phyloP scores from a whole-genome alignment of 2,797 vertebrate species.

The Hippopotamyrus pictus region DNA sequence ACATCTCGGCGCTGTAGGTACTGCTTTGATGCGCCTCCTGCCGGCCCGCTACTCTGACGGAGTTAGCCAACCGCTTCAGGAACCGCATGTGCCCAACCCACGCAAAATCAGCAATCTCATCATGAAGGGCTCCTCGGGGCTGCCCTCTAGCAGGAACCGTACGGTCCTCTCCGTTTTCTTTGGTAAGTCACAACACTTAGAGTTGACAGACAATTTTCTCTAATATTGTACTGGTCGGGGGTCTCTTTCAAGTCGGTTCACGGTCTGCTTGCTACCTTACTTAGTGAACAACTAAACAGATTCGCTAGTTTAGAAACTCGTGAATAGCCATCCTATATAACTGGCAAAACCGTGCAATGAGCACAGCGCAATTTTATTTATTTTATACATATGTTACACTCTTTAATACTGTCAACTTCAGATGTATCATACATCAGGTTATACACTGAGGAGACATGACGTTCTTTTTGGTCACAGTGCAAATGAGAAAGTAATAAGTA shows the following conservation, averaged over 20 bases:
- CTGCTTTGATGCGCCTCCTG: constrained; percentile 67
- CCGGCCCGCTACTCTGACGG: constrained; percentile 80
- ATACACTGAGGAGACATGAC: neutral
- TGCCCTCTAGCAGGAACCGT: constrained; percentile 66
- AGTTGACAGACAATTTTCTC: neutral
- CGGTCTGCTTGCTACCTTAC: neutral
- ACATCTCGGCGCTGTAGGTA: constrained; percentile 52
- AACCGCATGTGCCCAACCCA: constrained; percentile 75
- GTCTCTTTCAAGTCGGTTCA: neutral
- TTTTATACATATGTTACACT: neutral
- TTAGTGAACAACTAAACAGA: neutral
- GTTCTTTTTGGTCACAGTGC: neutral
- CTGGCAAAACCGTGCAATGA: neutral
- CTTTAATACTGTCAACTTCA: neutral
- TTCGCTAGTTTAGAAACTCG: neutral
- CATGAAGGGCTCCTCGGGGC: constrained; percentile 58
- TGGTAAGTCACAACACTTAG: constrained; percentile 55
- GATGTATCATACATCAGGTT: neutral
- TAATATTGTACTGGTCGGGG: neutral
- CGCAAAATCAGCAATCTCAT: constrained; percentile 64
- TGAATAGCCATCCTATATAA: neutral
- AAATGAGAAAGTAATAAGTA: neutral
- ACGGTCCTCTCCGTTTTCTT: constrained; percentile 85
- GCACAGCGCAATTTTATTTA: neutral
- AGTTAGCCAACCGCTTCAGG: constrained; percentile 67